Evolutionary conservation across 2,888 invertebrate genomes (phyloP), one percentile per base, ranked within the genome.

Genomic region (Cremastinae sp.): DNA sequence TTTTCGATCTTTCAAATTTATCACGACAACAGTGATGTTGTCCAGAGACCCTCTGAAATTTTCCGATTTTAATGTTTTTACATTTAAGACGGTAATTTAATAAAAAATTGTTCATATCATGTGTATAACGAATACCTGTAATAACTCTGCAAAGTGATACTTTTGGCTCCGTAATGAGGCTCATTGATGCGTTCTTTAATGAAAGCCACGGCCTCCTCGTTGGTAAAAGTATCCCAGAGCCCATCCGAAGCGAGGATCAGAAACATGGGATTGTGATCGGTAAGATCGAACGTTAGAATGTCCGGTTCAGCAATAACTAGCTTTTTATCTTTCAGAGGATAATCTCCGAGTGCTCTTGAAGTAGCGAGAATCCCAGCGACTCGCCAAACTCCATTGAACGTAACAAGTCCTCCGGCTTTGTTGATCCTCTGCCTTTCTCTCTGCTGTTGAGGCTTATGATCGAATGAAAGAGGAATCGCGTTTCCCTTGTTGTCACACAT

Each of bases 291-390:
- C 35, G 97, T 96, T 83, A 97, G 91, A 82, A 98, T 96, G 89
- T 98, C 98, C 5, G 98, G 98, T 89, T 98, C 97, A 1, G 98
- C 98, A 81, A 97, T 98, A 70, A 98, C 96, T 86, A 97, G 93
- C 88, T 96, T 96, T 87, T 95, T 96, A 87, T 97, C 97, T 90
- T 98, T 98, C 18, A 98, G 91, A 1, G 98, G 97, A 90, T 97
- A 98, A 91, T 98, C 98, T 14, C 97, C 98, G 84, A 98, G 92
- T 0, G 98, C 98, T 79, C 98, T 92, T 8, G 97, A 97, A 37
- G 97, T 98, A 9, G 98, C 98, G 81, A 98, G 91, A 81, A 98
- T 97, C 4, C 98, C 98, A 64, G 97, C 97, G 2, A 98, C 98
- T 82, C 98, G 91, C 98, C 98, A 98, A 0, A 98, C 98, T 35